phyloP scores from a whole-genome alignment of 1,140 invertebrate genomes.

The Oncopodura yosiiana region DNA sequence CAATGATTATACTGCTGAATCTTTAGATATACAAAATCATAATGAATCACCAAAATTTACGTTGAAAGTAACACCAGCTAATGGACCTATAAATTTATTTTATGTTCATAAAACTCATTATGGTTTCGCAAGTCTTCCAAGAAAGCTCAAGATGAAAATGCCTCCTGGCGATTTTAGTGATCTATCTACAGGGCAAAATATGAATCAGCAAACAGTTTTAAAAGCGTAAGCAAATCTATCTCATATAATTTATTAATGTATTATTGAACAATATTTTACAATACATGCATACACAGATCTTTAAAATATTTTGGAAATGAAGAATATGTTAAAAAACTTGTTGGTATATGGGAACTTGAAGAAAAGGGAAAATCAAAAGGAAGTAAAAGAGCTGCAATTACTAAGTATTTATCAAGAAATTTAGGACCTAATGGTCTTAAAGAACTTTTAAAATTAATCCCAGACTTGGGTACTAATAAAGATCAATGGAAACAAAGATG shows the following conservation, averaged over 20 bases:
- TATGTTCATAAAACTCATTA: constrained; percentile 24
- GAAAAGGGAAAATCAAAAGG: constrained; percentile 71
- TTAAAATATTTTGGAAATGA: constrained; percentile 55
- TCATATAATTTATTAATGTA: no score
- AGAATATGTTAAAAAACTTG: constrained; percentile 59
- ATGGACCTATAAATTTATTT: constrained; percentile 3
- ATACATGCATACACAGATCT: constrained; percentile 1
- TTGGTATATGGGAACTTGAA: constrained; percentile 67
- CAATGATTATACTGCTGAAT: not conserved
- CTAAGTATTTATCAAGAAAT: constrained; percentile 38
- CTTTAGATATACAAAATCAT: no score
- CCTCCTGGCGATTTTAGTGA: constrained; percentile 15
- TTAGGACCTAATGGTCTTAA: constrained; percentile 23
- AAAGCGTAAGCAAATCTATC: no score
- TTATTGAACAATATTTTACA: not conserved
- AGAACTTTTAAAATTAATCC: constrained; percentile 7
- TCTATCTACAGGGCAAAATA: no score
- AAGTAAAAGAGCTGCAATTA: constrained; percentile 48
- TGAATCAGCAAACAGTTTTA: no score
- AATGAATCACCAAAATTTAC: not conserved
- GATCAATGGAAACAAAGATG: constrained; percentile 46
- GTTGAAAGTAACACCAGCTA: not conserved
- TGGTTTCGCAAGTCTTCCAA: constrained; percentile 23
- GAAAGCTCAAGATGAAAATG: constrained; percentile 11
- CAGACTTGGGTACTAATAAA: constrained; percentile 23